phyloP scores from a whole-genome alignment of 2,888 invertebrate genomes.

The Tanaodytes sp. region DNA sequence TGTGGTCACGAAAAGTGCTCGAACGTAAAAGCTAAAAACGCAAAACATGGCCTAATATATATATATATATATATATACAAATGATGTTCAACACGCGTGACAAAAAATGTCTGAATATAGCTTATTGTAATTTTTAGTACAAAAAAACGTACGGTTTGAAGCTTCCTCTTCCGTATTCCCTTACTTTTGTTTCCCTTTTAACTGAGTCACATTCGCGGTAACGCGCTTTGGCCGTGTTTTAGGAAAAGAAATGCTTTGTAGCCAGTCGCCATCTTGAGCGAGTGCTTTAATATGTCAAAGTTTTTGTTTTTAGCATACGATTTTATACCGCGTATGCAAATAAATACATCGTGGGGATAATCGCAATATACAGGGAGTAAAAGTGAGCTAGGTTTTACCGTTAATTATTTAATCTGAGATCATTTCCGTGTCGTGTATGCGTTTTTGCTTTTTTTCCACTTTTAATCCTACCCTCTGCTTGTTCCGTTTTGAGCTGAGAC shows the following conservation, averaged over 20 bases:
- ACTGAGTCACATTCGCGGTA: conserved; percentile 43
- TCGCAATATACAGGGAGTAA: conserved; percentile 69
- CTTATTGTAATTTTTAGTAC: conserved; percentile 23
- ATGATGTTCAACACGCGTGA: conserved; percentile 42
- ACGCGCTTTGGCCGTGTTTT: conserved; percentile 56
- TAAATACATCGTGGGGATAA: conserved; percentile 69
- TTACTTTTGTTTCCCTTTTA: conserved; percentile 11
- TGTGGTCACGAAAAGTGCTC: conserved; percentile 28
- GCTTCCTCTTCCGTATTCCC: conserved; percentile 13
- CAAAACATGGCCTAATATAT: conserved; percentile 65
- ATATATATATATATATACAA: no score
- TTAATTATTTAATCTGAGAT: conserved; percentile 69
- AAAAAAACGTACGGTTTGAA: conserved; percentile 38
- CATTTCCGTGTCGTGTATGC: conserved; percentile 64
- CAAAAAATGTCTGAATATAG: conserved; percentile 27
- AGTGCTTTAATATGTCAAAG: conserved; percentile 59
- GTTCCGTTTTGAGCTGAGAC: conserved; percentile 23
- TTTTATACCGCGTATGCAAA: conserved; percentile 60
- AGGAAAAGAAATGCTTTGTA: conserved; percentile 63
- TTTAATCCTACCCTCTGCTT: conserved; percentile 23
- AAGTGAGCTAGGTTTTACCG: conserved; percentile 61
- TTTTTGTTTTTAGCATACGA: conserved; percentile 40
- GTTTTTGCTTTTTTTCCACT: conserved; percentile 18
- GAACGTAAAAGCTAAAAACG: conserved; percentile 51
- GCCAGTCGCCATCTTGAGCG: conserved; percentile 62